phyloP scores from a whole-genome alignment of 92 coral and sea anemone species.

The Palythoa caribaeorum region DNA sequence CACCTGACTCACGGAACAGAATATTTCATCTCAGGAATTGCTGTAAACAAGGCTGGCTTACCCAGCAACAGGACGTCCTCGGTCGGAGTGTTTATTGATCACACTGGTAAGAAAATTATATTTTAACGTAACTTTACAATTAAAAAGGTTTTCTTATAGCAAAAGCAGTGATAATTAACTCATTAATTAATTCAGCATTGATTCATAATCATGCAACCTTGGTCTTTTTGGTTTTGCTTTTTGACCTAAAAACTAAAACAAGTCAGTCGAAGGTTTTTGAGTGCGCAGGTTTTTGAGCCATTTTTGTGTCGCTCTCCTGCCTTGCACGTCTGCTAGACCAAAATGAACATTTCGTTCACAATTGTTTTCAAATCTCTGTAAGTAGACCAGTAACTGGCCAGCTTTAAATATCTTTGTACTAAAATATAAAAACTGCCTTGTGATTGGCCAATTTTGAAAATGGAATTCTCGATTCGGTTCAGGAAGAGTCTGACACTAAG shows the following conservation, averaged over 20 bases:
- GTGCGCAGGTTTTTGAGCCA: neutral
- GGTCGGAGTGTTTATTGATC: slow-evolving; percentile 68
- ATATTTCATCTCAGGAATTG: slow-evolving; percentile 77
- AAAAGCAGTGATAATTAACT: too few relatives aligned
- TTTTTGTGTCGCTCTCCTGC: neutral
- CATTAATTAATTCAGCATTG: too few relatives aligned
- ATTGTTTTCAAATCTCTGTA: neutral
- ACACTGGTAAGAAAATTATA: slow-evolving; percentile 62
- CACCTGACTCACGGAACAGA: slow-evolving; percentile 64
- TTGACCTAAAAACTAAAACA: too few relatives aligned
- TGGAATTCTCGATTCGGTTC: neutral
- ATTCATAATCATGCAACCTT: too few relatives aligned
- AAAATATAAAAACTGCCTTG: too few relatives aligned
- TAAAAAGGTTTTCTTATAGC: too few relatives aligned
- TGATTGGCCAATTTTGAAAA: too few relatives aligned
- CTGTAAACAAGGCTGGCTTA: slow-evolving; percentile 74
- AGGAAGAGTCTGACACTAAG: neutral
- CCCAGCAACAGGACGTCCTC: slow-evolving; percentile 68
- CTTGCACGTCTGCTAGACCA: too few relatives aligned
- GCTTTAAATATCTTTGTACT: too few relatives aligned
- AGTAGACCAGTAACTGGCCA: too few relatives aligned
- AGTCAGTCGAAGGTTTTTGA: neutral
- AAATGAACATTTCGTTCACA: neutral
- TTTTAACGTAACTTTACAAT: too few relatives aligned
- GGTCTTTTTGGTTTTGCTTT: too few relatives aligned